Evolutionary conservation across 2,113 vertebrate genomes (phyloP).

Genomic region (Xiphophorus maculatus): DNA sequence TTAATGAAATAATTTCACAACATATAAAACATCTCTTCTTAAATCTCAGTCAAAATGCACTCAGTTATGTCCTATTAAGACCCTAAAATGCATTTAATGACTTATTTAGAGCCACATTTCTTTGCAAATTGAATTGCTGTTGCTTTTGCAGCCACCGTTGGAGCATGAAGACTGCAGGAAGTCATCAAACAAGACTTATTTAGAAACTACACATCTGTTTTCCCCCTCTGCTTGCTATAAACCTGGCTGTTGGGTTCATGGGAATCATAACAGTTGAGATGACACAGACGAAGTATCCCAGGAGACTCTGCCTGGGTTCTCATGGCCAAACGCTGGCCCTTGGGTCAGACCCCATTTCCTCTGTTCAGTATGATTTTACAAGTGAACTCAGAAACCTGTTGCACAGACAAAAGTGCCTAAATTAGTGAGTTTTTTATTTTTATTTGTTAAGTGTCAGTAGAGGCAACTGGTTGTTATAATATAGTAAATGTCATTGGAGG

Average conservation of each 20-base stretch:
- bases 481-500: neutral
- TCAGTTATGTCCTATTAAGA: neutral
- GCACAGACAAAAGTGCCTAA: constrained; percentile 44
- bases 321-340: constrained; percentile 68
- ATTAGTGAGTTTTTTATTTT: constrained; percentile 10
- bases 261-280: constrained; percentile 72
- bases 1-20: too few relatives aligned
- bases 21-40: too few relatives aligned
- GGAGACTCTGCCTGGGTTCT: constrained; percentile 69
- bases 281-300: constrained; percentile 64
- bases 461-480: neutral
- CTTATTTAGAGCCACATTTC: neutral
- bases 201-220: constrained; percentile 49
- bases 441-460: neutral
- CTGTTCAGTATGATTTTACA: constrained; percentile 50
- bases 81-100: neutral
- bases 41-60: neutral
- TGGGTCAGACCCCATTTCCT: constrained; percentile 72
- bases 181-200: constrained; percentile 37
- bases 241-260: constrained; percentile 59
- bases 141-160: neutral
- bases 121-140: neutral
- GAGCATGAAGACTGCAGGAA: constrained; percentile 2
- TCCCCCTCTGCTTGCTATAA: constrained; percentile 31
- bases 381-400: constrained; percentile 50